Evolutionary conservation across 2,888 invertebrate genomes (phyloP).

Genomic region (Volucella bombylans): DNA sequence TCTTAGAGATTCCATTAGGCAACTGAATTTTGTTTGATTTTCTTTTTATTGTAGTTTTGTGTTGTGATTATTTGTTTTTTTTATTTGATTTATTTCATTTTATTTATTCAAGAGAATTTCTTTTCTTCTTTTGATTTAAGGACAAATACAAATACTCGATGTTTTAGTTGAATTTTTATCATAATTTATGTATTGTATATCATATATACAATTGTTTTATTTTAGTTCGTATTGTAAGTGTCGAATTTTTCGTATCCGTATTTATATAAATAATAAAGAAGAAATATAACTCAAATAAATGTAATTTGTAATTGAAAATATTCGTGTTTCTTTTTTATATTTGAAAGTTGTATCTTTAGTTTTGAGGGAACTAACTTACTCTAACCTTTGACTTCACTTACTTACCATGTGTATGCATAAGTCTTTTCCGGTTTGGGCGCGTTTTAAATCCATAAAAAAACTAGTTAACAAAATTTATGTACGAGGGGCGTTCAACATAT

Average conservation of each 20-base stretch:
- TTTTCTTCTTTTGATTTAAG: neutral
- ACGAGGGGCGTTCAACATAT: too few species aligned
- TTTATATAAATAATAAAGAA: slow-evolving; percentile 63
- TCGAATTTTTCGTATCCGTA: slow-evolving; percentile 58
- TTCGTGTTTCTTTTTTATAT: neutral
- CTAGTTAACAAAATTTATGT: too few species aligned
- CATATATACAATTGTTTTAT: slow-evolving; percentile 66
- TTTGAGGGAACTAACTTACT: too few species aligned
- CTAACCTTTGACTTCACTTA: too few species aligned
- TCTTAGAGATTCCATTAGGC: slow-evolving; percentile 18
- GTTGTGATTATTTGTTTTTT: slow-evolving; percentile 62
- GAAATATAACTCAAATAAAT: slow-evolving; percentile 69
- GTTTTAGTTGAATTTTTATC: slow-evolving; percentile 66
- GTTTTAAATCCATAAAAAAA: too few species aligned
- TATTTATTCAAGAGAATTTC: slow-evolving; percentile 59
- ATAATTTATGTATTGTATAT: slow-evolving; percentile 68
- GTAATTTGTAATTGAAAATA: slow-evolving; percentile 69
- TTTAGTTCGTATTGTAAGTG: slow-evolving; percentile 64
- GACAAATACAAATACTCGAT: slow-evolving; percentile 45
- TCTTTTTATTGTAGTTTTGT: slow-evolving; percentile 47
- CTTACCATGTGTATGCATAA: too few species aligned
- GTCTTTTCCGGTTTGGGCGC: too few species aligned
- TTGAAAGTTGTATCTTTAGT: too few species aligned
- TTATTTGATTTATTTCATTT: slow-evolving; percentile 34
- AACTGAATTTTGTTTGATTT: slow-evolving; percentile 6